phyloP scores from a whole-genome alignment of 1,140 invertebrate species.

The Drosophila rhopaloa region DNA sequence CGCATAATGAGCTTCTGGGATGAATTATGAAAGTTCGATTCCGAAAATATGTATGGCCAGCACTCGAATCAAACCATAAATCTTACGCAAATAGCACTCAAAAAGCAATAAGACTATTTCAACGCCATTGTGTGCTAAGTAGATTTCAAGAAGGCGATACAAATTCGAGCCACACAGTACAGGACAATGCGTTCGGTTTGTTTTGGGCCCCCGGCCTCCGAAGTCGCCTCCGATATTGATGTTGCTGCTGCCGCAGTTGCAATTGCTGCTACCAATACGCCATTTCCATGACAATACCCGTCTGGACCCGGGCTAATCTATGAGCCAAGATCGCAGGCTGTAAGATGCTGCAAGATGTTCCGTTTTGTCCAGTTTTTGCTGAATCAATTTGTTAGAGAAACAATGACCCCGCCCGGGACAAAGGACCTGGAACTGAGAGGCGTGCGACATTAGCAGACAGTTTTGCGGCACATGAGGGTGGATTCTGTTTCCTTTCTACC shows the following conservation, averaged over 20 bases:
- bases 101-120: constrained; percentile 82
- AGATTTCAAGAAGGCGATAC: constrained; percentile 83
- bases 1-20: constrained; percentile 58
- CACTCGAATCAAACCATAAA: constrained; percentile 71
- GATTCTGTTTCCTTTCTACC: constrained; percentile 7
- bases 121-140: constrained; percentile 83
- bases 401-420: constrained; percentile 59
- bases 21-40: constrained; percentile 29
- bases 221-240: constrained; percentile 20
- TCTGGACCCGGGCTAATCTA: constrained; percentile 61
- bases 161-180: constrained; percentile 59
- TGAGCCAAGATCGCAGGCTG: constrained; percentile 55
- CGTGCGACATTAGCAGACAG: constrained; percentile 75
- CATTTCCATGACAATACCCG: constrained; percentile 64
- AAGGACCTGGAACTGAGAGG: constrained; percentile 49
- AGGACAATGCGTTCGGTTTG: constrained; percentile 50
- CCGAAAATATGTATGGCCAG: constrained; percentile 9
- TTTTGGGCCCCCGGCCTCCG: constrained; percentile 8
- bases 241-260: constrained; percentile 1
- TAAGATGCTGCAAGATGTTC: constrained; percentile 66
- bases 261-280: constrained; percentile 42
- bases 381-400: constrained; percentile 74
- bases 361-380: constrained; percentile 58
- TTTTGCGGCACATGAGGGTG: constrained; percentile 58
- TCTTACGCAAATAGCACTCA: constrained; percentile 78